Conservation (phyloP, 2,797 vertebrate genomes). For the Pangasius sanitwongsei region DNA sequence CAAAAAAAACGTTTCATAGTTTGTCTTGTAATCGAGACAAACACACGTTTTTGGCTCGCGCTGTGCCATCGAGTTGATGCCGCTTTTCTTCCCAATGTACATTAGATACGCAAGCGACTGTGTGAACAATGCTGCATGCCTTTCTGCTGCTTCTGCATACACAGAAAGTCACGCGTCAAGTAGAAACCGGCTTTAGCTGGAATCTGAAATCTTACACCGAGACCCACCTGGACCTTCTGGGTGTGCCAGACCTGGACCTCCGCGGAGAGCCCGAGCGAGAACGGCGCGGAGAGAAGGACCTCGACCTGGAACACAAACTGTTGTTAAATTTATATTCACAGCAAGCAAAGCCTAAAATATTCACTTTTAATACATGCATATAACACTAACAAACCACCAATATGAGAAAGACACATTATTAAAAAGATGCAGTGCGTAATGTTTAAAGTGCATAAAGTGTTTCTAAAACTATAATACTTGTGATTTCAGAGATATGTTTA, state of each 20-base stretch:
- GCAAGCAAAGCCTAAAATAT: background rate
- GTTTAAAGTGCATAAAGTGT: background rate
- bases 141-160: background rate
- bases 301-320: conserved; percentile 71
- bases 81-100: background rate
- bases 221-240: conserved; percentile 82
- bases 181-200: background rate
- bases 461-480: background rate
- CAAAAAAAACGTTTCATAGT: background rate
- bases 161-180: background rate
- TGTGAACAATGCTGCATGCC: too few species aligned
- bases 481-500: background rate
- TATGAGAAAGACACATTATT: background rate
- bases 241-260: conserved; percentile 76
- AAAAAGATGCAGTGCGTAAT: background rate
- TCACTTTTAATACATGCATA: background rate
- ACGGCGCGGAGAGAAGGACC: conserved; percentile 79
- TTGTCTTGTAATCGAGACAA: background rate
- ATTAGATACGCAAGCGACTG: background rate
- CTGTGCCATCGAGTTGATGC: background rate
- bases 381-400: background rate
- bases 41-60: background rate
- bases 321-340: conserved; percentile 11
- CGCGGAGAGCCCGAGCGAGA: conserved; percentile 80
- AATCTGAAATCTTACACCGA: background rate